phyloP scores from a whole-genome alignment of 2,113 vertebrate species.

The Origma solitaria region DNA sequence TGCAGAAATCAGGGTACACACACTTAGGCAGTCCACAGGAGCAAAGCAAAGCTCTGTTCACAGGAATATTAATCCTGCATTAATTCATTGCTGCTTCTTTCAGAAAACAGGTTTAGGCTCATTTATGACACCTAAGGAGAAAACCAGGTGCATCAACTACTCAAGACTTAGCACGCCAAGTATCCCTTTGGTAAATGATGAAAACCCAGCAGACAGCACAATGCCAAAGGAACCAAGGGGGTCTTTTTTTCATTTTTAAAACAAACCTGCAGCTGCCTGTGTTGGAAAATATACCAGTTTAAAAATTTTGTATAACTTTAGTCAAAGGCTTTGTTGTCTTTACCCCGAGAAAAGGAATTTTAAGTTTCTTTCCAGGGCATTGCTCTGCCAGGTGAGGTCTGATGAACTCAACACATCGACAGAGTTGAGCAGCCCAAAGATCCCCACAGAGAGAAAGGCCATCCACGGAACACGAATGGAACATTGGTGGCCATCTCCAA shows the following conservation, averaged over 20 bases:
- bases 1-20: background rate
- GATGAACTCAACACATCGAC: too few species aligned
- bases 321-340: too few species aligned
- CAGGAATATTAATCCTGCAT: background rate
- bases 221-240: background rate
- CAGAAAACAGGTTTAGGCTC: background rate
- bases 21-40: background rate
- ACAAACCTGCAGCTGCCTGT: background rate
- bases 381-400: too few species aligned
- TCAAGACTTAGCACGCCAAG: background rate
- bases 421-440: too few species aligned
- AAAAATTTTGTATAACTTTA: too few species aligned
- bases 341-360: too few species aligned
- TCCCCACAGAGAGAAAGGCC: too few species aligned
- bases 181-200: background rate
- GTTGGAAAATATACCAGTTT: too few species aligned
- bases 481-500: too few species aligned
- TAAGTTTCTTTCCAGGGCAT: too few species aligned
- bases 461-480: too few species aligned
- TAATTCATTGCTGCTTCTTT: background rate
- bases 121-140: background rate
- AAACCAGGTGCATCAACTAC: background rate
- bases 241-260: background rate
- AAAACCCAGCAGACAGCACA: background rate
- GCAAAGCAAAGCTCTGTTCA: background rate